phyloP scores from a whole-genome alignment of 2,888 invertebrate species.

The Volucella zonaria region DNA sequence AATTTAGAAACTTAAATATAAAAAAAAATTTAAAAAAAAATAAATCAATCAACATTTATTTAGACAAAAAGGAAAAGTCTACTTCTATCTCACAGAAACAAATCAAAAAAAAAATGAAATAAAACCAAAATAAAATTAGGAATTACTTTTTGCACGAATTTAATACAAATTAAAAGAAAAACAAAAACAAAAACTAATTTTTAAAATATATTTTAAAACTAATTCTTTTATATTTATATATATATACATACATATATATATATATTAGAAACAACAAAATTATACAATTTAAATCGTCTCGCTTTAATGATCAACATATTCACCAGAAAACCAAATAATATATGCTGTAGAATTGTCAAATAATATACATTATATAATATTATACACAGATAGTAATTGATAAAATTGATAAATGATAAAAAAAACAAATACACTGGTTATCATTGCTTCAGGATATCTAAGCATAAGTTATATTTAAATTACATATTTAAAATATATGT shows the following conservation, averaged over 20 bases:
- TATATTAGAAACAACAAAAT: conserved; percentile 36
- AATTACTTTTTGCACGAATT: conserved; percentile 72
- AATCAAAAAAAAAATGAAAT: conserved; percentile 49
- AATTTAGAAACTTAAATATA: background rate
- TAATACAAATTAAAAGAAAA: conserved; percentile 35
- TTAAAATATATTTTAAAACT: conserved; percentile 29
- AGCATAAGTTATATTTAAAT: conserved; percentile 63
- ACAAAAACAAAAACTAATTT: background rate
- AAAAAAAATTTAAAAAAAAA: background rate
- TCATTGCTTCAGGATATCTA: conserved; percentile 73
- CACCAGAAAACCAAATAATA: conserved; percentile 30
- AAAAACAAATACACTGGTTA: conserved; percentile 66
- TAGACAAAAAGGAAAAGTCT: conserved; percentile 10
- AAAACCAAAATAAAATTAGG: conserved; percentile 34
- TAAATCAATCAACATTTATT: conserved; percentile 48
- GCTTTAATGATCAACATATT: conserved; percentile 71
- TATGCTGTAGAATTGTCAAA: conserved; percentile 65
- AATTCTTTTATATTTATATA: no score
- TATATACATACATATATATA: conserved; percentile 25
- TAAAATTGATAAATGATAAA: conserved; percentile 2
- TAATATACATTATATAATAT: conserved; percentile 28
- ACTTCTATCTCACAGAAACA: conserved; percentile 45
- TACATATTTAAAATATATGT: conserved; percentile 4
- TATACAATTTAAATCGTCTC: conserved; percentile 64
- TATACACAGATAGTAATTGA: conserved; percentile 34